Conservation (phyloP, 2,888 invertebrate species). For the Plebejus melissa region DNA sequence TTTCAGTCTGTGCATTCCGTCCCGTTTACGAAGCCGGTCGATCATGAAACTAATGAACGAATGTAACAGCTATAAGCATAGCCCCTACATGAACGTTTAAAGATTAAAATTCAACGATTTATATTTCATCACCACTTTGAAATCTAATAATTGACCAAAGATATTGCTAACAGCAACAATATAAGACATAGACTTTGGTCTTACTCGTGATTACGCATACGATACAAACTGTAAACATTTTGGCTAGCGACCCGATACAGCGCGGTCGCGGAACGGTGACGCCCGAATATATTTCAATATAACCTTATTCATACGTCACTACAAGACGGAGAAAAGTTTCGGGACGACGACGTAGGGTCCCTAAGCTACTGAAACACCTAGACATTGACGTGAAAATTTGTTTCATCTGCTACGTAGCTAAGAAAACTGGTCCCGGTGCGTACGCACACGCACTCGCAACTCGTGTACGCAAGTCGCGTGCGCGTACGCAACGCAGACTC, state of each 20-base stretch:
- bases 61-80: slow-evolving; percentile 35
- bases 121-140: slow-evolving; percentile 61
- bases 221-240: slow-evolving; percentile 51
- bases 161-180: slow-evolving; percentile 72
- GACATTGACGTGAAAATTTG: slow-evolving; percentile 59
- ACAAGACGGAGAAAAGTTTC: slow-evolving; percentile 50
- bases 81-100: slow-evolving; percentile 42
- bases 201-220: slow-evolving; percentile 63
- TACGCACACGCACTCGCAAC: slow-evolving; percentile 43
- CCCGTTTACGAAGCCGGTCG: slow-evolving; percentile 11
- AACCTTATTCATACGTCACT: slow-evolving; percentile 54
- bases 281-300: slow-evolving; percentile 57
- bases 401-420: slow-evolving; percentile 61
- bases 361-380: slow-evolving; percentile 69
- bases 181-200: slow-evolving; percentile 69
- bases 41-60: slow-evolving; percentile 32
- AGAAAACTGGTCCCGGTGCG: slow-evolving; percentile 38
- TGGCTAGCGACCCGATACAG: slow-evolving; percentile 47
- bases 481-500: slow-evolving; percentile 34
- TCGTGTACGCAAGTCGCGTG: slow-evolving; percentile 1
- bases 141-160: slow-evolving; percentile 78
- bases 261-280: slow-evolving; percentile 56
- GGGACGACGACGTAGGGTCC: slow-evolving; percentile 33
- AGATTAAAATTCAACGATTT: slow-evolving; percentile 62
- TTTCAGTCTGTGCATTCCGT: slow-evolving; percentile 16